Evolutionary conservation across 2,113 vertebrate species (phyloP).

Genomic region (Osmerus eperlanus): DNA sequence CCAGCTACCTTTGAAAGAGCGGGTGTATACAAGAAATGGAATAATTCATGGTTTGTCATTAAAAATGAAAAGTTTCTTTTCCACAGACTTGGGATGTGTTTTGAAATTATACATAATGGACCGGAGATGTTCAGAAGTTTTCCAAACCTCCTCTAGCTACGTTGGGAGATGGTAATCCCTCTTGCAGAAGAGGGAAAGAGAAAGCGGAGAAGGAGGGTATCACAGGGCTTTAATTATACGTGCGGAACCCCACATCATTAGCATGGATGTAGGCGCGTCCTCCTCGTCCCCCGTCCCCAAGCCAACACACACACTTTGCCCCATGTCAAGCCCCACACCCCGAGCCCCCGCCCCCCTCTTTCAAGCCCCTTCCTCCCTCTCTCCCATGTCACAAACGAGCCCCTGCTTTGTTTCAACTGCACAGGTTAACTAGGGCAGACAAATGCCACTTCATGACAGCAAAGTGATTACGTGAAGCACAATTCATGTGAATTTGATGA

Average conservation of each 20-base stretch:
- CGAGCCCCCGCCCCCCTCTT: neutral
- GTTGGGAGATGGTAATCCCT: slow-evolving; percentile 47
- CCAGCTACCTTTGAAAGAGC: slow-evolving; percentile 95
- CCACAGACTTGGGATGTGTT: slow-evolving; percentile 92
- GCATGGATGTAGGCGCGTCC: slow-evolving; percentile 50
- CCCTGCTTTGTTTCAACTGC: slow-evolving; percentile 56
- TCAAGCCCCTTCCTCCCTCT: slow-evolving; percentile 39
- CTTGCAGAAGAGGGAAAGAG: slow-evolving; percentile 48
- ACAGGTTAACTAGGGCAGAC: slow-evolving; percentile 61
- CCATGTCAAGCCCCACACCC: slow-evolving; percentile 45
- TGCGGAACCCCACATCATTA: slow-evolving; percentile 66
- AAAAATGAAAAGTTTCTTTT: slow-evolving; percentile 99
- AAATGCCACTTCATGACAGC: slow-evolving; percentile 40
- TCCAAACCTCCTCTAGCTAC: slow-evolving; percentile 68
- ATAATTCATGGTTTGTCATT: slow-evolving; percentile 99
- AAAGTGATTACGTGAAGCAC: slow-evolving; percentile 24
- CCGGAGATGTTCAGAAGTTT: slow-evolving; percentile 95
- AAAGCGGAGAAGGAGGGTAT: slow-evolving; percentile 17
- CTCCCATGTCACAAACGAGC: slow-evolving; percentile 64
- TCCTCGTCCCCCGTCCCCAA: slow-evolving; percentile 55
- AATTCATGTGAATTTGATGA: no score
- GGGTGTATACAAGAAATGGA: slow-evolving; percentile 98
- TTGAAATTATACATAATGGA: slow-evolving; percentile 98
- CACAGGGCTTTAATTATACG: slow-evolving; percentile 66
- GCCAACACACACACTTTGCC: slow-evolving; percentile 56